phyloP scores from a whole-genome alignment of 2,113 vertebrate species.

The Esox niger region DNA sequence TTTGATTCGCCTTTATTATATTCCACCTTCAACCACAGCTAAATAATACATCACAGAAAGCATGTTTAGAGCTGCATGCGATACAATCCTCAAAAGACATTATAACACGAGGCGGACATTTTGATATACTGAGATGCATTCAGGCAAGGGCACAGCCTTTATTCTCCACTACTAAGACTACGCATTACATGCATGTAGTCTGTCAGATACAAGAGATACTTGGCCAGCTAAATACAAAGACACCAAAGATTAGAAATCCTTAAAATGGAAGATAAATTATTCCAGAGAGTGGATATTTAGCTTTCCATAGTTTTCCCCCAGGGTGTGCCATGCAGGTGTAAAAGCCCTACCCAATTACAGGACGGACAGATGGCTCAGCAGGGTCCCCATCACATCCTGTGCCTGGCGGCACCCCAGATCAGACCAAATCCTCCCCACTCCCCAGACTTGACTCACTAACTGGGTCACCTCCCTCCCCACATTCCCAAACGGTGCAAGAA shows the following conservation, averaged over 20 bases:
- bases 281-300: background rate
- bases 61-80: conserved; percentile 6
- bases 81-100: conserved; percentile 2
- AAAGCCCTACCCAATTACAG: conserved; percentile 75
- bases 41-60: conserved; percentile 25
- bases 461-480: conserved; percentile 17
- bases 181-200: conserved; percentile 11
- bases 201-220: conserved; percentile 1
- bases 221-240: background rate
- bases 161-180: background rate
- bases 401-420: conserved; percentile 36
- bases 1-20: conserved; percentile 10
- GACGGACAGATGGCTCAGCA: conserved; percentile 70
- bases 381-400: conserved; percentile 52
- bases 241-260: background rate
- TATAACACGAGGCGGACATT: conserved; percentile 31
- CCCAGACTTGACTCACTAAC: conserved; percentile 6
- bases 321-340: conserved; percentile 63
- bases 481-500: background rate
- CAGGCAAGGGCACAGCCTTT: conserved; percentile 12
- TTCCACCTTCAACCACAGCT: conserved; percentile 3
- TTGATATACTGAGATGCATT: background rate
- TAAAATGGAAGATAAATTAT: background rate
- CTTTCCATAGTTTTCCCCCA: conserved; percentile 20
- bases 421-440: conserved; percentile 7